Evolutionary conservation across 2,113 vertebrate species (phyloP).

Genomic region (Mus musculus): GRCm39 chrX:44481501-44482000

Average conservation of each 20-base stretch:
- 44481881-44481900: background rate
- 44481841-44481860: background rate
- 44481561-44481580: background rate
- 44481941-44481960: background rate
- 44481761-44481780: background rate
- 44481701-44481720: background rate
- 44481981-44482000: background rate
- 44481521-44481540: background rate
- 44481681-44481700: background rate
- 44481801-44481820: background rate
- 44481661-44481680: background rate
- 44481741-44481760: background rate
- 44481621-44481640: background rate
- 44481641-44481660: background rate
- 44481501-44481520: background rate
- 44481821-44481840: background rate
- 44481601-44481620: background rate
- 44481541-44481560: slow-evolving; percentile 58
- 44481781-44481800: background rate
- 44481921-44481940: background rate
- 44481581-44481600: background rate
- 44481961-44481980: background rate
- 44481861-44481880: background rate
- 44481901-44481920: background rate
- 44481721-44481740: background rate